Evolutionary conservation across 2,888 invertebrate genomes (phyloP).

Genomic region (Andrena hattorfiana): DNA sequence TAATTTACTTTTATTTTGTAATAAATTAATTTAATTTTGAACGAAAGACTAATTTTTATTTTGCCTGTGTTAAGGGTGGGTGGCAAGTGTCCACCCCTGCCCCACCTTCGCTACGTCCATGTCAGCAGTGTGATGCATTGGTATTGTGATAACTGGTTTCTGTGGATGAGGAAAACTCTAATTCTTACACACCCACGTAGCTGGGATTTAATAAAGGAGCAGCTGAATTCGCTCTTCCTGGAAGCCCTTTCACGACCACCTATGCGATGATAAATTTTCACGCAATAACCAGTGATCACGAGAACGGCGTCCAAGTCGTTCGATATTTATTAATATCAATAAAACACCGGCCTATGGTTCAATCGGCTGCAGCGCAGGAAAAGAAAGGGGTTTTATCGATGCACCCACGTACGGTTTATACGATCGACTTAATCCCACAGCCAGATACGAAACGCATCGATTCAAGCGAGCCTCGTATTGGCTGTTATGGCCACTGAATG

Average conservation of each 20-base stretch:
- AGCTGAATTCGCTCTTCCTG: conserved; percentile 1
- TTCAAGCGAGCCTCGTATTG: conserved; percentile 67
- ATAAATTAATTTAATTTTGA: no score
- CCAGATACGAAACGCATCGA: conserved; percentile 63
- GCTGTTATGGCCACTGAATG: conserved; percentile 69
- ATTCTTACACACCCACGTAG: conserved; percentile 9
- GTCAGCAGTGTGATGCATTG: no score
- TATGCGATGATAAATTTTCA: conserved; percentile 56
- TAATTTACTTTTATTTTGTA: no score
- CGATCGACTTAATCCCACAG: conserved; percentile 70
- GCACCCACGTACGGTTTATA: conserved; percentile 63
- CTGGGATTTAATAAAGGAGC: conserved; percentile 16
- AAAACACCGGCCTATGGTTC: conserved; percentile 50
- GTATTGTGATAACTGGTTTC: no score
- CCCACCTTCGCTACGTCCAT: no score
- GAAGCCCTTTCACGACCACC: background rate
- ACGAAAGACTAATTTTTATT: no score
- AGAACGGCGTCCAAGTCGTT: conserved; percentile 30
- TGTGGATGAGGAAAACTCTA: no score
- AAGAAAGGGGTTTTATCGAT: conserved; percentile 66
- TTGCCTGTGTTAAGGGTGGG: no score
- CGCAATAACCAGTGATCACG: conserved; percentile 51
- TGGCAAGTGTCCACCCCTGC: no score
- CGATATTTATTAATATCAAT: conserved; percentile 66
- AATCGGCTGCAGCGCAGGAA: background rate